Evolutionary conservation across 1,140 invertebrate species (phyloP).

Genomic region (Philopotamus ludificatus): DNA sequence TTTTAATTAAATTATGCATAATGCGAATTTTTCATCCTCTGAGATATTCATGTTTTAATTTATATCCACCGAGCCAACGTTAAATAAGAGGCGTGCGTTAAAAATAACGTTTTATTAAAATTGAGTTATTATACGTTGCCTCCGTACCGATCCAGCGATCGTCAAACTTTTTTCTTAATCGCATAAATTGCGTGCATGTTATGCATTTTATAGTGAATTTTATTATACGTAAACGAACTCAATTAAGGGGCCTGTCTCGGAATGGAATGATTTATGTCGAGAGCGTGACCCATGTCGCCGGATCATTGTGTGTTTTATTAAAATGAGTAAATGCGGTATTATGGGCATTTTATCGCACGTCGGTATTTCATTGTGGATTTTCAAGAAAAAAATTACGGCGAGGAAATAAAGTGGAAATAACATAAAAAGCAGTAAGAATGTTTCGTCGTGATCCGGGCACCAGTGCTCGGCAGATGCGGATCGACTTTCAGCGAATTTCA

Average conservation of each 20-base stretch:
- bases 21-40: no score
- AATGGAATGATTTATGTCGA: neutral
- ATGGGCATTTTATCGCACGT: slow-evolving; percentile 16
- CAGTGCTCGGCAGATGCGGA: slow-evolving; percentile 20
- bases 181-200: no score
- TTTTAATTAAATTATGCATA: no score
- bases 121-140: slow-evolving; percentile 18
- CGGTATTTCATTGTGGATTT: neutral
- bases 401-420: slow-evolving; percentile 19
- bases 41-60: neutral
- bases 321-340: slow-evolving; percentile 4
- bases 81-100: slow-evolving; percentile 10
- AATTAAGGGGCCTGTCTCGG: neutral
- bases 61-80: neutral
- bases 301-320: neutral
- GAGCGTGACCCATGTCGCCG: neutral
- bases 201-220: no score
- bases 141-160: neutral
- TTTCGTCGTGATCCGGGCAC: slow-evolving; percentile 20
- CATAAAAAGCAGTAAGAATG: slow-evolving; percentile 18
- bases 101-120: slow-evolving; percentile 22
- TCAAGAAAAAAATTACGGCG: neutral
- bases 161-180: neutral
- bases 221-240: no score
- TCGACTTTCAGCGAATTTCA: neutral